phyloP scores from a whole-genome alignment of 92 coral and sea anemone genomes.

The Porites evermanni region DNA sequence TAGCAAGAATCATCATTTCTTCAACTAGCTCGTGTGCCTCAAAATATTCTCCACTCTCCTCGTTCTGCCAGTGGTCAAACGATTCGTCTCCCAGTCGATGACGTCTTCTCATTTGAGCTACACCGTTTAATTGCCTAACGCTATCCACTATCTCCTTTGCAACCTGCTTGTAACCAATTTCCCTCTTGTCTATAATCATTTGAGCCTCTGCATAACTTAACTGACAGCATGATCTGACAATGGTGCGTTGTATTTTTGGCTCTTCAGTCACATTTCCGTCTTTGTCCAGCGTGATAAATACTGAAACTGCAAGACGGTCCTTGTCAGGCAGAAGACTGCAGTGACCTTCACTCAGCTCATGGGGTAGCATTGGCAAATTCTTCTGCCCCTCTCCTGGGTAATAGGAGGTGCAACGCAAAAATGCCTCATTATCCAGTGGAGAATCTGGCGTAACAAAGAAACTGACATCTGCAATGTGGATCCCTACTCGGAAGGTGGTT shows the following conservation, averaged over 20 bases:
- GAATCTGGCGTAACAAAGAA: conserved; percentile 79
- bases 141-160: conserved; percentile 29
- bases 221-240: conserved; percentile 74
- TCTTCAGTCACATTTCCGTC: conserved; percentile 57
- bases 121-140: conserved; percentile 47
- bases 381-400: conserved; percentile 71
- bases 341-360: conserved; percentile 68
- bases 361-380: conserved; percentile 87
- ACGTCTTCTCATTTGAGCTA: conserved; percentile 67
- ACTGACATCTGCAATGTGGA: conserved; percentile 96
- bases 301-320: conserved; percentile 84
- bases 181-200: conserved; percentile 45
- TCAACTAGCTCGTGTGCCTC: conserved; percentile 95
- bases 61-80: conserved; percentile 63
- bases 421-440: conserved; percentile 79
- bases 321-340: conserved; percentile 79
- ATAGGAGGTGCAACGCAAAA: conserved; percentile 81
- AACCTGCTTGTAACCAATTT: background rate
- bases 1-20: conserved; percentile 93
- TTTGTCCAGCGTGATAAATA: conserved; percentile 55
- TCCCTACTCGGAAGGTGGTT: conserved; percentile 64
- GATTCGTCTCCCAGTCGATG: conserved; percentile 77
- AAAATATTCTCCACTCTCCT: conserved; percentile 39
- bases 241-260: conserved; percentile 61
- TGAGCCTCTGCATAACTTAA: conserved; percentile 84